phyloP scores from a whole-genome alignment of 2,888 invertebrate species.

The Lepidocyrtinus sp. region DNA sequence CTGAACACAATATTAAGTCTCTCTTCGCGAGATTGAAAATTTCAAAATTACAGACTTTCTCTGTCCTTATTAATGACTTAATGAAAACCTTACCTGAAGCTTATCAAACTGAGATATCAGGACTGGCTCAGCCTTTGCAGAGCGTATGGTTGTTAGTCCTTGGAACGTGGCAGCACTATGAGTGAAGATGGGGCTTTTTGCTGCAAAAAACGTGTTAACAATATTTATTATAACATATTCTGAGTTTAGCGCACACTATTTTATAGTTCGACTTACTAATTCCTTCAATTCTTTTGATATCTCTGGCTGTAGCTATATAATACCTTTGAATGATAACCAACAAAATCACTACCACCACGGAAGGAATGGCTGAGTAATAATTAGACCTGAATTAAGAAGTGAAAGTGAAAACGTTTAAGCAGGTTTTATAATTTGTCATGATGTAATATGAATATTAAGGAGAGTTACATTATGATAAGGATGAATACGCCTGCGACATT shows the following conservation, averaged over 20 bases:
- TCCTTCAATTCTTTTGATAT: constrained; percentile 78
- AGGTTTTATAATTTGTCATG: background rate
- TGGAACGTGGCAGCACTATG: constrained; percentile 91
- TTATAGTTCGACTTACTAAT: constrained; percentile 72
- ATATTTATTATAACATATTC: no score
- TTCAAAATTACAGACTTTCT: no score
- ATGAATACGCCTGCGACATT: constrained; percentile 73
- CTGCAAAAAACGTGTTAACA: no score
- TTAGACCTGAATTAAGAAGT: constrained; percentile 76
- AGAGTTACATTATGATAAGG: constrained; percentile 74
- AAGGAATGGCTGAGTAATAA: constrained; percentile 74
- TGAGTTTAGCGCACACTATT: no score
- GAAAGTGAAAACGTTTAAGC: constrained; percentile 81
- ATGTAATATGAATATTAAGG: background rate
- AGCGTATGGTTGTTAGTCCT: constrained; percentile 92
- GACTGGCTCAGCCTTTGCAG: constrained; percentile 86
- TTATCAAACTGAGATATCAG: constrained; percentile 83
- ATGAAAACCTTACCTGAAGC: constrained; percentile 76
- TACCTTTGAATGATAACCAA: constrained; percentile 84
- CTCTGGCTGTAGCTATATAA: constrained; percentile 85
- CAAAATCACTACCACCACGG: constrained; percentile 79
- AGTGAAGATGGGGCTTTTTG: constrained; percentile 93
- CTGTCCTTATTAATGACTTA: no score
- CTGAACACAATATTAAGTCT: no score
- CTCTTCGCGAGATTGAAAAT: no score